These are phyloP conservation scores for Ophioninae sp. DNA, from an alignment of 2,888 invertebrate genomes.

Conservation along the genomic window DNA sequence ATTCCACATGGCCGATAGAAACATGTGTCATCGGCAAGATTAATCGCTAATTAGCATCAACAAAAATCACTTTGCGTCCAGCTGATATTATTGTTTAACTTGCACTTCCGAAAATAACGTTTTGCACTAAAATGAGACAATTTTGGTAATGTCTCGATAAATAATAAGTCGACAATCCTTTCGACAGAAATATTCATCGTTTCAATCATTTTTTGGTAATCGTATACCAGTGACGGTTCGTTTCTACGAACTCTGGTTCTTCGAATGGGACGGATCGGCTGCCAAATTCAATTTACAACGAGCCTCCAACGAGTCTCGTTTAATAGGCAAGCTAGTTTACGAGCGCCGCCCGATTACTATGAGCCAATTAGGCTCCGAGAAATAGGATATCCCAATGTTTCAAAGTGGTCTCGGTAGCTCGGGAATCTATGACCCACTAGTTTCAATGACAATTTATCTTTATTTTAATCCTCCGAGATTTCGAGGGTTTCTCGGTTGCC, in stretches of 20 bases:
- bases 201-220: not conserved
- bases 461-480: not conserved
- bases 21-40: not conserved
- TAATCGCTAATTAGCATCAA: not conserved
- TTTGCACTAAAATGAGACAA: no score
- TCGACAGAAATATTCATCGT: not conserved
- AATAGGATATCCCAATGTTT: constrained; percentile 45
- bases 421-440: not conserved
- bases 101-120: no score
- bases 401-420: not conserved
- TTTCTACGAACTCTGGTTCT: constrained; percentile 50
- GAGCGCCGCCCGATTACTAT: constrained; percentile 59
- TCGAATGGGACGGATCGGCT: constrained; percentile 42
- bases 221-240: constrained; percentile 8
- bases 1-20: not conserved
- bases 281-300: constrained; percentile 65
- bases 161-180: not conserved
- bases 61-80: not conserved
- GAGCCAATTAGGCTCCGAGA: constrained; percentile 53
- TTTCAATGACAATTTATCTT: not conserved
- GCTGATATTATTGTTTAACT: no score
- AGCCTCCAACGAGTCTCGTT: constrained; percentile 67
- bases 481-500: no score
- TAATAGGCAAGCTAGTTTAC: constrained; percentile 73
- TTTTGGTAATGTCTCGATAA: no score